These are phyloP conservation scores for Eulithis testata DNA, from an alignment of 2,888 invertebrate genomes.

Conservation along the genomic window DNA sequence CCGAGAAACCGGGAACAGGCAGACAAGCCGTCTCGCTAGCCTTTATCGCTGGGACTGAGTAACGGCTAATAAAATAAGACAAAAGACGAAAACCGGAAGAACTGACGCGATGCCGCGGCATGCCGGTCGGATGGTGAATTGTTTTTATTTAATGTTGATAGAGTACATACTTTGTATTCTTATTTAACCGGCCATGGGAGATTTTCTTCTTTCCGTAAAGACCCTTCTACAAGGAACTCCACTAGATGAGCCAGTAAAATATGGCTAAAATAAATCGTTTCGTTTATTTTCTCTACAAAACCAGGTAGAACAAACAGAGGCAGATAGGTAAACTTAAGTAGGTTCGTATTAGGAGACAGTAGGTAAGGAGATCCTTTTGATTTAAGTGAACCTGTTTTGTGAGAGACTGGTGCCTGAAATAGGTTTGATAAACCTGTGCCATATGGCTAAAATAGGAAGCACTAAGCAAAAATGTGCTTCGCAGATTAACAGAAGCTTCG, in stretches of 20 bases:
- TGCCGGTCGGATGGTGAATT: conserved; percentile 40
- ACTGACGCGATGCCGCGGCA: conserved; percentile 50
- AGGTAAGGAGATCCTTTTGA: too few species aligned
- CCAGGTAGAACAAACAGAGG: too few species aligned
- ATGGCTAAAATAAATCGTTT: neutral
- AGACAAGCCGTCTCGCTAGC: conserved; percentile 83
- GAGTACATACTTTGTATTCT: conserved; percentile 45
- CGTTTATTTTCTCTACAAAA: too few species aligned
- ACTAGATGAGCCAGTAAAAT: neutral
- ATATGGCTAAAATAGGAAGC: too few species aligned
- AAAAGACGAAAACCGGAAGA: conserved; percentile 71
- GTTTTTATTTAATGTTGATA: conserved; percentile 47
- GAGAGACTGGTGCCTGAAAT: too few species aligned
- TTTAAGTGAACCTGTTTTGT: too few species aligned
- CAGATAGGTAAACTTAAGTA: too few species aligned
- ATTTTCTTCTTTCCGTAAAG: conserved; percentile 7
- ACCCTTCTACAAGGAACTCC: neutral
- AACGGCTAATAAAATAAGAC: conserved; percentile 78
- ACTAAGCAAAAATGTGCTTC: too few species aligned
- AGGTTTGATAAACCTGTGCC: too few species aligned
- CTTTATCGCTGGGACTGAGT: conserved; percentile 69
- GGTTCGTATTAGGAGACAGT: too few species aligned
- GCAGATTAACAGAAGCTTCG: too few species aligned
- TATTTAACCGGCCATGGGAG: neutral
- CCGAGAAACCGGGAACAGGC: conserved; percentile 78